Percentiles rank a stretch among this genome's conserved stretches.
phyloP scores from a whole-genome alignment of 2,113 vertebrate genomes.

The Donacobius atricapilla region DNA sequence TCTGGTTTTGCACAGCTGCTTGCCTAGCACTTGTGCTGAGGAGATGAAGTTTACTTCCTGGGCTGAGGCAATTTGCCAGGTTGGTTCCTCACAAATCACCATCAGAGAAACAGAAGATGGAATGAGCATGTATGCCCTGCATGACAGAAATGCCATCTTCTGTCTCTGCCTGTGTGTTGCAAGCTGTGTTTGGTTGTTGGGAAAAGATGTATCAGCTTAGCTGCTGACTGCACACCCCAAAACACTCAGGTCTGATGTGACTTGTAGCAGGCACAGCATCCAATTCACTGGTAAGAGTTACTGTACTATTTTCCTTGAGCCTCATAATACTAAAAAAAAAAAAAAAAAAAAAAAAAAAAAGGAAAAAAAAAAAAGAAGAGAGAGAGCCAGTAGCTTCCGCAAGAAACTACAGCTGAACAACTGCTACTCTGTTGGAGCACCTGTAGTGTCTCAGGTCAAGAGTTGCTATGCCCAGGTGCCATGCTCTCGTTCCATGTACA shows the following conservation, averaged over 20 bases:
- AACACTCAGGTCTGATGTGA: background rate
- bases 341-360: background rate
- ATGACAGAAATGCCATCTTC: conserved; percentile 28
- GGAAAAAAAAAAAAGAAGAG: background rate
- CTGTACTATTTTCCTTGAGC: background rate
- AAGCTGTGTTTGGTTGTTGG: background rate
- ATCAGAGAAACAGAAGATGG: background rate
- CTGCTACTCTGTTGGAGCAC: background rate
- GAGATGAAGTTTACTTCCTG: background rate
- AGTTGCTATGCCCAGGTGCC: background rate
- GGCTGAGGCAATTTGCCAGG: background rate
- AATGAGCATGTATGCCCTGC: background rate
- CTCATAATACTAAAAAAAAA: background rate
- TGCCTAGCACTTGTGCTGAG: background rate
- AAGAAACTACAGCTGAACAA: background rate
- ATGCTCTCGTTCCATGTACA: background rate
- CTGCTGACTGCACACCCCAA: background rate
- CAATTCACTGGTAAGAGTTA: background rate
- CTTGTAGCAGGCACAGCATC: background rate
- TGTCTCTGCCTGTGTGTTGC: background rate
- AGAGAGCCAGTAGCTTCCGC: background rate
- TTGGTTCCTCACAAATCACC: background rate
- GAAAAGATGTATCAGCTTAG: background rate
- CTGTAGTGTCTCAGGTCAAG: background rate
- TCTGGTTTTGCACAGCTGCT: background rate